Base-by-base conservation (phyloP, 92 coral and sea anemone genomes). In the Metridium senile region DNA sequence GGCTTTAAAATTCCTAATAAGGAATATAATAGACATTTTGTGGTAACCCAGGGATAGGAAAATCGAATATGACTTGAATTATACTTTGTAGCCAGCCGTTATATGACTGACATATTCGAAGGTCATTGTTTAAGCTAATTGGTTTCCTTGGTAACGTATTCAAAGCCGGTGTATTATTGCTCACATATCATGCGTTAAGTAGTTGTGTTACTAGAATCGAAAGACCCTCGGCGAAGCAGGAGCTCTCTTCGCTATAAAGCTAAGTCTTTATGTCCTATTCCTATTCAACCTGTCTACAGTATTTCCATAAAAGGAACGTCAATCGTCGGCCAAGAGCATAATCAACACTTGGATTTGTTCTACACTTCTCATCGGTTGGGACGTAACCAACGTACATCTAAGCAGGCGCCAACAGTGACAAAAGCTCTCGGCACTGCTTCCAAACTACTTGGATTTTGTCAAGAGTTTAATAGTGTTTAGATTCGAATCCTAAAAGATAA, bases 71-170 rank as follows among this genome's bases (percentile, higher is more conserved):
- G 13, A 54, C 13, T 54, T 3, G 61, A 59, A 6, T 59, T 26
- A 28, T 8, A 7, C 6, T 16, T 16, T 16, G 61, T 11, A 7
- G 31, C 17, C 65, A 11, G 13, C 49, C 49, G 49, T 39, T 39
- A 39, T 39, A 39, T n/a, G 49, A 39, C 49, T 39, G 49, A 4
- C 49, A 39, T 39, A n/a, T n/a, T n/a, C n/a, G n/a, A 39, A 70
- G 62, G 76, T 71, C 43, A 71, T 25, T 71, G 76, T 54, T 54
- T 71, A 28, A 71, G 33, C 54, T 62, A 13, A 33, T 28, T 33
- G 63, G 78, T 73, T 73, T 51, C 78, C 64, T 26, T 73, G 52
- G 78, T 57, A 73, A 73, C 78, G 53, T 33, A 18, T 33, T 43
- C 18, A 28, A 28, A 58, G 68, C 78, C 68, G 68, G 78, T 58